Base-by-base conservation (phyloP, 2,888 invertebrate species). In the Hymenopus coronatus region DNA sequence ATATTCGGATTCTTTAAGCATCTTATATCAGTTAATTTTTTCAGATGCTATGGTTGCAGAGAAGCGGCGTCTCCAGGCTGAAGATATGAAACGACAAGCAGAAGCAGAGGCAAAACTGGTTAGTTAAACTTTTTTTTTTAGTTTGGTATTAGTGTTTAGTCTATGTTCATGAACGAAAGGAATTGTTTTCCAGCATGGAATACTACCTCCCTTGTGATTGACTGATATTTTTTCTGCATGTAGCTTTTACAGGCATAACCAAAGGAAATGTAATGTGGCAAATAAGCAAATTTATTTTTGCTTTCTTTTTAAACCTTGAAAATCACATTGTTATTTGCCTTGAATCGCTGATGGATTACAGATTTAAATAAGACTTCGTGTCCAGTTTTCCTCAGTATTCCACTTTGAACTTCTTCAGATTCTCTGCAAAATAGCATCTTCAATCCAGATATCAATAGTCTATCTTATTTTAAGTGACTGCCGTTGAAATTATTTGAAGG, bases 31-130 rank as follows among this genome's bases (percentile, higher is more conserved):
- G 40, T 40, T 40, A 2, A 40, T 12, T 27, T 84, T 88, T 90
- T 89, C 92, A 96, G 96, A 96, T 93, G 94, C 95, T 90, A 93
- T 95, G 93, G 95, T 96, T 12, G 93, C 94, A 82, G 94, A 94
- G 91, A 94, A 94, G 92, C 94, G 94, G 90, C 93, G 93, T 91
- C 93, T 94, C 70, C 91, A 94, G 88, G 94, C 93, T 91, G 93
- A 94, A 88, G 94, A 95, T 92, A 93, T 93, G 88, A 93, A 93
- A 91, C 93, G 93, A 87, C 93, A 94, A 90, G 92, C 94, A 91
- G 94, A 94, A 90, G 93, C 94, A 91, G 94, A 95, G 91, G 93
- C 94, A 89, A 94, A 94, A 93, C 94, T 95, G 94, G 96, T 95
- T 94, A 94, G 92, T 86, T 20, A 70, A 0, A 20, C 20, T 20